Conservation (phyloP, 2,113 vertebrate species). For the Chamaetylas fuelleborni region DNA sequence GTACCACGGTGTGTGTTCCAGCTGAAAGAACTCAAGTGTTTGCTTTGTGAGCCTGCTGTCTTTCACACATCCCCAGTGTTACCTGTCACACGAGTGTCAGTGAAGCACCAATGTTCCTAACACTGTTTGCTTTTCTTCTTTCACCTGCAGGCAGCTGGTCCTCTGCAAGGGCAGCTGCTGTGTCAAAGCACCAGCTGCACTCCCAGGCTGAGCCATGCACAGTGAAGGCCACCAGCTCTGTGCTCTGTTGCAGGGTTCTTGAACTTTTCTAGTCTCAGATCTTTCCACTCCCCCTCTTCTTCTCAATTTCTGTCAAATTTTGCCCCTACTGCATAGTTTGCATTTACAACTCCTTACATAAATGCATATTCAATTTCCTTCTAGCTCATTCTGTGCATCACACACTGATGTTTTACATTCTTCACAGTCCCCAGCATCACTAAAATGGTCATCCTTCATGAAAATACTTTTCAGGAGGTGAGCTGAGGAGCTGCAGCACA, state of each 20-base stretch:
- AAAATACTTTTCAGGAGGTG: not conserved
- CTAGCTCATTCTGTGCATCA: not conserved
- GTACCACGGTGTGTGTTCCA: not conserved
- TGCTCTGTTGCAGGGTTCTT: not conserved
- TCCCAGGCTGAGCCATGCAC: accelerated
- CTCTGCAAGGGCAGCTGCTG: not conserved
- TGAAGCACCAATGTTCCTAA: not conserved
- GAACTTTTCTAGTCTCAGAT: not conserved
- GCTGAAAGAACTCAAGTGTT: not conserved
- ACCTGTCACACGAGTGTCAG: accelerated
- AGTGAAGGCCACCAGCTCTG: accelerated
- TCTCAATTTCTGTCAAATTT: not conserved
- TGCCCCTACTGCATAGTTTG: not conserved
- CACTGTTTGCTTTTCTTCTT: not conserved
- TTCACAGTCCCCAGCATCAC: not conserved
- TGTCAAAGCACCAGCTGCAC: accelerated
- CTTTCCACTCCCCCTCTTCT: not conserved
- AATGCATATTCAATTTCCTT: not conserved
- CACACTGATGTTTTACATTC: not conserved
- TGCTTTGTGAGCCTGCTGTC: not conserved
- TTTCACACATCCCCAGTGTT: not conserved
- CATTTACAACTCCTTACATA: not conserved
- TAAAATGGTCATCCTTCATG: not conserved
- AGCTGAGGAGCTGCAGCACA: not conserved
- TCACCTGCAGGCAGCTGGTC: not conserved